A percentile compares a stretch with the other conserved stretches of the same genome.
Conservation (phyloP, 2,797 vertebrate genomes). For the Xiphorhynchus erythropygius region DNA sequence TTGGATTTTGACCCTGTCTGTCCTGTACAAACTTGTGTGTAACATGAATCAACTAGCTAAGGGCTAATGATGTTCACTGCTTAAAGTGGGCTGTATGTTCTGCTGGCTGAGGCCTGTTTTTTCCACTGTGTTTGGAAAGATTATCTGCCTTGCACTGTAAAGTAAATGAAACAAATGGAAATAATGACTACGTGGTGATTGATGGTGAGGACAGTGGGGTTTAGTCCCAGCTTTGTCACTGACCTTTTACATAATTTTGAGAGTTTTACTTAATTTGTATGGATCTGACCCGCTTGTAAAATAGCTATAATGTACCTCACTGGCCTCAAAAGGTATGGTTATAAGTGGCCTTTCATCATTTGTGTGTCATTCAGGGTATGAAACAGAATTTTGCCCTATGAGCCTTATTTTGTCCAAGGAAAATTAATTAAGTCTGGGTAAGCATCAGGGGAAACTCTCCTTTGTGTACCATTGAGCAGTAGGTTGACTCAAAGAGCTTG, state of each 20-base stretch:
- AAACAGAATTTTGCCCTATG: neutral
- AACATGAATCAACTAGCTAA: neutral
- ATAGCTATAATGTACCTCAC: neutral
- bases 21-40: neutral
- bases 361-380: neutral
- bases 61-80: slow-evolving; percentile 7
- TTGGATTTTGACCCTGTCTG: slow-evolving; percentile 41
- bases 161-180: neutral
- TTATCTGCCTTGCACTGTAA: neutral
- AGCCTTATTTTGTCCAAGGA: neutral
- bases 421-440: neutral
- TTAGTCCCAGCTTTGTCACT: neutral
- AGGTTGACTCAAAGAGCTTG: neutral
- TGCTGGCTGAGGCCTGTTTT: neutral
- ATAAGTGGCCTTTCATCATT: neutral
- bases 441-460: neutral
- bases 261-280: neutral
- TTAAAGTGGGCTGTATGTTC: neutral
- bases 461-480: neutral
- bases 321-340: neutral
- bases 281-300: neutral
- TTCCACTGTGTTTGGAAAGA: neutral
- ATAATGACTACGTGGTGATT: neutral
- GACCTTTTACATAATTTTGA: neutral
- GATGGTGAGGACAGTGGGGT: neutral